Conservation (phyloP, 2,888 invertebrate genomes). For the Ochropacha duplaris region DNA sequence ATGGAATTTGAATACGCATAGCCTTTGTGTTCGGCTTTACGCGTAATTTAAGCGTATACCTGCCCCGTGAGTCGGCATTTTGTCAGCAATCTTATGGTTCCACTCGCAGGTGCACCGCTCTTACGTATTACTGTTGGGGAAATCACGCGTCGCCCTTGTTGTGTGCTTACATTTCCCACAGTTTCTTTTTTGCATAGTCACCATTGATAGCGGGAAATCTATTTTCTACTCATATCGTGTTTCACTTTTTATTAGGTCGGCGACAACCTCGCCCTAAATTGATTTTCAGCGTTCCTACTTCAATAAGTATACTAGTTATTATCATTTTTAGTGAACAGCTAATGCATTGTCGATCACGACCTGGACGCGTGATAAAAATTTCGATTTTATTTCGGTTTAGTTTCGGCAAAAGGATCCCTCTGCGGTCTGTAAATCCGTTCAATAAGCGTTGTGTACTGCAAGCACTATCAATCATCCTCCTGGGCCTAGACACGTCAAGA, state of each 20-base stretch:
- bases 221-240: constrained; percentile 34
- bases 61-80: constrained; percentile 76
- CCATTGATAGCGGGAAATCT: constrained; percentile 42
- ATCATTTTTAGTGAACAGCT: constrained; percentile 34
- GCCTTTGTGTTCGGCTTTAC: constrained; percentile 82
- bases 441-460: constrained; percentile 71
- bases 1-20: constrained; percentile 83
- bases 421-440: constrained; percentile 46
- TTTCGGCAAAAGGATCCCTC: constrained; percentile 49
- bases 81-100: constrained; percentile 65
- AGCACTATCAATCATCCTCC: constrained; percentile 77
- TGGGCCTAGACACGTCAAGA: constrained; percentile 64
- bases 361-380: constrained; percentile 43
- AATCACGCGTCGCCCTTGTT: constrained; percentile 49
- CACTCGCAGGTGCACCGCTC: constrained; percentile 61
- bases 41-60: constrained; percentile 80
- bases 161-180: constrained; percentile 7
- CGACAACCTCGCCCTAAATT: constrained; percentile 7
- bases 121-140: constrained; percentile 49
- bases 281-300: constrained; percentile 26
- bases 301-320: constrained; percentile 36
- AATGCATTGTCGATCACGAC: constrained; percentile 56
- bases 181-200: constrained; percentile 38
- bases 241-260: background rate
- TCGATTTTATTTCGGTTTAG: constrained; percentile 51